Base-by-base conservation (phyloP, 2,113 vertebrate species). In the Lutjanus erythropterus region DNA sequence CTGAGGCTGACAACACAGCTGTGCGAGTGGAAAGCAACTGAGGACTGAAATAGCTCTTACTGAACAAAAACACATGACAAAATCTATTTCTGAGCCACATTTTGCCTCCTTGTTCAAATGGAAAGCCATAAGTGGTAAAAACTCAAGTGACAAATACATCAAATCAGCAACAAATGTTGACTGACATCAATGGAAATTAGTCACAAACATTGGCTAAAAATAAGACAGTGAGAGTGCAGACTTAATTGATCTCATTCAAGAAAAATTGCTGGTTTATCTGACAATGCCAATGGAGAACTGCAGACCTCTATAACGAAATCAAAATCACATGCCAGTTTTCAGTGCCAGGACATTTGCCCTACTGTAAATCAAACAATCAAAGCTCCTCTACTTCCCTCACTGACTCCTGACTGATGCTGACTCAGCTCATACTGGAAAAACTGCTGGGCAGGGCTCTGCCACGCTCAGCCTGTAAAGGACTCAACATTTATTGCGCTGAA, bases 21-120 rank as follows among this genome's bases (percentile, higher is more conserved):
- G 50, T 55, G 37, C 50, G 53, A 39, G 42, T 33, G 41, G 53
- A 84, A 80, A 7, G 41, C 16, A 10, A 81, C 5, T n/a, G 4
- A n/a, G 50, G 76, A 86, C 72, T 83, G 56, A 89, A 90, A 92
- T 86, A 88, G 66, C 52, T 67, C 27, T 53, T 56, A 33, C 6
- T 86, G 37, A 70, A 65, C 41, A 60, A 67, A n/a, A 82, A 73
- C 55, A 29, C 53, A 68, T 68, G 29, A 71, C 14, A 77, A 52
- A 67, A 74, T 76, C 75, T 78, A 83, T 75, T 84, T 80, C 23
- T 50, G 71, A 64, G 72, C 3, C 44, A 11, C 6, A 70, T 69
- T 83, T 80, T 50, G 19, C 25, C n/a, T 62, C 49, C 6, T 61
- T 47, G 41, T 59, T 80, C 19, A 76, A 70, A 85, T 5, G 0